These are phyloP conservation scores for Barbus barbus DNA, from an alignment of 2,113 vertebrate genomes.

Conservation along the genomic window DNA sequence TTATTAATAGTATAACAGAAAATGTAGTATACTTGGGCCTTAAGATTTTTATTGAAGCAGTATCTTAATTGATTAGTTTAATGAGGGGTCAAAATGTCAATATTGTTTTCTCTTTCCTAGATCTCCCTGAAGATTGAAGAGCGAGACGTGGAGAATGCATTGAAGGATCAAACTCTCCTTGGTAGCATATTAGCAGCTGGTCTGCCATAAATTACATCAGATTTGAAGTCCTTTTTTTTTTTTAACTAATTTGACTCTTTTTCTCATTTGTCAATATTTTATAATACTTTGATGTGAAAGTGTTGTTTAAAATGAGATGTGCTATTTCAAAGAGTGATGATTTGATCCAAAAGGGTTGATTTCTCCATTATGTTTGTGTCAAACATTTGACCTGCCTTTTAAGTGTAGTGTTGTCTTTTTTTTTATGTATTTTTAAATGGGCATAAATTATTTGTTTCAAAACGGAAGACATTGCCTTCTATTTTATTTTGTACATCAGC, in stretches of 20 bases:
- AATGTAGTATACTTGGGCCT: too few species aligned
- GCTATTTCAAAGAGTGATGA: neutral
- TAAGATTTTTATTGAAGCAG: too few species aligned
- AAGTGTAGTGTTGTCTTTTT: neutral
- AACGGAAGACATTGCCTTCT: neutral
- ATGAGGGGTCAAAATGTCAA: neutral
- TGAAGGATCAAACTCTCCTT: constrained; percentile 84
- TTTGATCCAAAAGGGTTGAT: constrained; percentile 26
- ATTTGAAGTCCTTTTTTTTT: neutral
- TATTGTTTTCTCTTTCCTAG: constrained; percentile 64
- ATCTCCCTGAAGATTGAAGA: constrained; percentile 89
- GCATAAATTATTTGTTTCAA: neutral
- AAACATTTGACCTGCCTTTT: neutral
- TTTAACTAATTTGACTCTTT: too few species aligned
- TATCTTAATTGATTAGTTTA: neutral
- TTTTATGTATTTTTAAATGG: neutral
- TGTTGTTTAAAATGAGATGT: constrained; percentile 15
- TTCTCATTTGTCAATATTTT: neutral
- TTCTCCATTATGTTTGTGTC: neutral
- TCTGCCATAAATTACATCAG: constrained; percentile 63
- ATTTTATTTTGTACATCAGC: constrained; percentile 2
- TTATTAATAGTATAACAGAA: neutral
- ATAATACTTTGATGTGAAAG: neutral
- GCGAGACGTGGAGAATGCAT: constrained; percentile 82
- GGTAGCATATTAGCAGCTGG: constrained; percentile 86